A percentile compares a stretch with the other conserved stretches of the same genome.
These are phyloP conservation scores for Indicator indicator DNA, from an alignment of 2,113 vertebrate genomes.

Conservation along the genomic window DNA sequence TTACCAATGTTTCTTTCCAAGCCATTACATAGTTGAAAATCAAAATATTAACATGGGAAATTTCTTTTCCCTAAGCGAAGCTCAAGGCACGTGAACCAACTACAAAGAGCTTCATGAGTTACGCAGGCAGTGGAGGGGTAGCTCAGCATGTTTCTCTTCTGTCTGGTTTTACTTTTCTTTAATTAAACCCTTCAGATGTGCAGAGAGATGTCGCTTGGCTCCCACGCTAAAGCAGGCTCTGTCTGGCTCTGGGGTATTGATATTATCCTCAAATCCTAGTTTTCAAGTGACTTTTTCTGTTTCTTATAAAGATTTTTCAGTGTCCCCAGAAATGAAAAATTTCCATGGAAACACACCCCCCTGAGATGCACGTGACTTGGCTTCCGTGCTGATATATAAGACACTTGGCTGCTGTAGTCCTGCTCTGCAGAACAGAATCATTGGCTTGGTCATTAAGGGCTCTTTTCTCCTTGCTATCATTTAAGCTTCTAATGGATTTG, in stretches of 20 bases:
- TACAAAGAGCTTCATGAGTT: background rate
- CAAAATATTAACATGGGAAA: background rate
- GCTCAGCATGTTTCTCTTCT: background rate
- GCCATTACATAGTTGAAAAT: background rate
- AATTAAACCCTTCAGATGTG: background rate
- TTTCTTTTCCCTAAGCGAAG: background rate
- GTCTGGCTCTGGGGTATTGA: background rate
- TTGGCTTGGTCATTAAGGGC: background rate
- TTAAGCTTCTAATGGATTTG: background rate
- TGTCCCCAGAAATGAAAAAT: conserved; percentile 24
- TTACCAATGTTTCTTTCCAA: background rate
- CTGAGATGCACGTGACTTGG: background rate
- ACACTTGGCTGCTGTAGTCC: background rate
- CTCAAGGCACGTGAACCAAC: background rate
- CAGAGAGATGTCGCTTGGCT: background rate
- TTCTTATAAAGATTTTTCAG: background rate
- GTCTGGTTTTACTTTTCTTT: background rate
- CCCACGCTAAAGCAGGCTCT: background rate
- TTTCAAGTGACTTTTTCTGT: background rate
- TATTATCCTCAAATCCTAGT: background rate
- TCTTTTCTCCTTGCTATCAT: background rate
- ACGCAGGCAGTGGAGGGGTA: background rate
- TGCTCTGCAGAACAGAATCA: background rate
- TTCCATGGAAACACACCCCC: conserved; percentile 21
- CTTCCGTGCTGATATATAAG: background rate